Conservation (phyloP, 2,888 invertebrate genomes). For the Caenorhabditis zanzibari region DNA sequence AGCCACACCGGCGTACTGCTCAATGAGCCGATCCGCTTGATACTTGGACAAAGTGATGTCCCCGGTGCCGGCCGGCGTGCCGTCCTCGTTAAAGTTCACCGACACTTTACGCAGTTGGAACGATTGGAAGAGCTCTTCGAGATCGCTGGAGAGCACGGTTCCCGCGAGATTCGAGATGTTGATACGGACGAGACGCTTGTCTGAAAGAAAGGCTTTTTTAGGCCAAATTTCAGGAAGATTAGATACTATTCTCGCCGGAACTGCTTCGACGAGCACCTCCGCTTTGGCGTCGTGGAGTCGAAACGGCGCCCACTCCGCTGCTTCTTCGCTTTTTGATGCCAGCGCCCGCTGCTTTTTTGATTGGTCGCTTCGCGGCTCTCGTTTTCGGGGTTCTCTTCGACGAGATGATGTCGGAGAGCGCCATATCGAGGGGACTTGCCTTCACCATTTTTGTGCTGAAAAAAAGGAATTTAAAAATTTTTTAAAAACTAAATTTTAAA, state of each 20-base stretch:
- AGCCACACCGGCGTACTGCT: slow-evolving; percentile 67
- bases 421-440: slow-evolving; percentile 44
- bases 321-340: slow-evolving; percentile 38
- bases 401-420: slow-evolving; percentile 52
- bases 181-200: slow-evolving; percentile 59
- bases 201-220: slow-evolving; percentile 7
- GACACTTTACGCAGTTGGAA: slow-evolving; percentile 65
- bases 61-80: slow-evolving; percentile 67
- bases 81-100: slow-evolving; percentile 68
- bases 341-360: slow-evolving; percentile 18
- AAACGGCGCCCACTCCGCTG: background rate
- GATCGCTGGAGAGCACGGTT: slow-evolving; percentile 64
- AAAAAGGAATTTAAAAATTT: too few relatives aligned
- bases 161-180: slow-evolving; percentile 69
- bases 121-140: slow-evolving; percentile 65
- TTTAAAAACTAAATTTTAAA: too few relatives aligned
- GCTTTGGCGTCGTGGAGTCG: slow-evolving; percentile 42
- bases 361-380: slow-evolving; percentile 14
- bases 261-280: background rate
- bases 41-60: slow-evolving; percentile 64
- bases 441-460: slow-evolving; percentile 53
- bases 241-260: background rate
- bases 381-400: slow-evolving; percentile 26
- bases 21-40: slow-evolving; percentile 62
- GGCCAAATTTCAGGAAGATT: too few relatives aligned